phyloP scores from a whole-genome alignment of 64 coral and sea anemone species.

The Porites australiensis region DNA sequence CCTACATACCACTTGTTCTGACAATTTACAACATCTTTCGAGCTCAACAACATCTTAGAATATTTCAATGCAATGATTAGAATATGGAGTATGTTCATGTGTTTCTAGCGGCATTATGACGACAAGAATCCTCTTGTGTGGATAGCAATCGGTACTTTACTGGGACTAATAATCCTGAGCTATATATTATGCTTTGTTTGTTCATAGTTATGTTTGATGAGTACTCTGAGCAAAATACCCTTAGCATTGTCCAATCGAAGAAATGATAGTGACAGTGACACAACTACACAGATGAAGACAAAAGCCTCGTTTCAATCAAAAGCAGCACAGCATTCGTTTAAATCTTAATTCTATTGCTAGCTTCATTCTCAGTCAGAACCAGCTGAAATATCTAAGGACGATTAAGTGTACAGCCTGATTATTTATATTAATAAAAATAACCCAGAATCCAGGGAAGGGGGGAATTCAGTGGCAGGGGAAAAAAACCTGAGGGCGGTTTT shows the following conservation, averaged over 20 bases:
- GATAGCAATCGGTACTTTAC: neutral
- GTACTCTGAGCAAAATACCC: slow-evolving; percentile 1
- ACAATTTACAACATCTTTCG: slow-evolving; percentile 55
- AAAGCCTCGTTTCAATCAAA: slow-evolving; percentile 15
- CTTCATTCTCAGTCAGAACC: neutral
- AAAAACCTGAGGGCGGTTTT: neutral
- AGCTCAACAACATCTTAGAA: slow-evolving; percentile 33
- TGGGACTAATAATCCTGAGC: slow-evolving; percentile 11
- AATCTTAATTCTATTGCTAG: neutral
- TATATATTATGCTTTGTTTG: neutral
- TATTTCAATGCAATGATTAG: slow-evolving; percentile 63
- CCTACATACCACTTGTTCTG: slow-evolving; percentile 56
- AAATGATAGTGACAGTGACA: slow-evolving; percentile 11
- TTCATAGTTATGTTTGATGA: neutral
- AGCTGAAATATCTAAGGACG: neutral
- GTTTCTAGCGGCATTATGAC: slow-evolving; percentile 47
- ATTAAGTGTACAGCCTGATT: neutral
- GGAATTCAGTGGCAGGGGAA: neutral
- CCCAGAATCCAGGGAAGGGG: neutral
- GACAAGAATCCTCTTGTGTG: slow-evolving; percentile 58
- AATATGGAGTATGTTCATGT: slow-evolving; percentile 55
- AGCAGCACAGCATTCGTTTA: neutral
- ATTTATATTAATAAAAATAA: neutral
- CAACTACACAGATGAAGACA: slow-evolving; percentile 19
- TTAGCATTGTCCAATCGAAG: slow-evolving; percentile 17